Base-by-base conservation (phyloP, 1,140 invertebrate genomes). In the Belonocnema kinseyi region DNA sequence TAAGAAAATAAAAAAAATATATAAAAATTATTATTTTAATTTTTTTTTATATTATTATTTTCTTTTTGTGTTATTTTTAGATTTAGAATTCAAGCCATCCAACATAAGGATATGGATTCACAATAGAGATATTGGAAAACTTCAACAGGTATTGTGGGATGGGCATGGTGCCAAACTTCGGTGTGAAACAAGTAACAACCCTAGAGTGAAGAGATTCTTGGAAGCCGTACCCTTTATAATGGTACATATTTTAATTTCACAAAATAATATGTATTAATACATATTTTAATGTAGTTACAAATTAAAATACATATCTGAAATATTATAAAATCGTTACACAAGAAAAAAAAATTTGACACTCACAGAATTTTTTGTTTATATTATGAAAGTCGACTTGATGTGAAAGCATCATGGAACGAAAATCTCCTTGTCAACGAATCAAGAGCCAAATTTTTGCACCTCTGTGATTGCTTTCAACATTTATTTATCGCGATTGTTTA, bases 61-160 rank as follows among this genome's bases (percentile, higher is more conserved):
- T 66, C 76, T 26, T 58, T 50, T 21, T 33, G 14, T 79, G 71
- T 21, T 19, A 52, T 74, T 83, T 75, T 19, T 88, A 94, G 95
- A 90, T 88, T 90, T 95, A 85, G 94, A 94, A 84, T 94, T 96
- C 82, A 96, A 96, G 85, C 94, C 95, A 51, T 95, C 97, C 56
- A 97, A 97, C 84, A 97, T 98, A 78, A 92, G 96, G 77, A 97
- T 97, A 91, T 98, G 97, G 97, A 97, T 98, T 79, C 96, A 97
- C 87, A 97, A 97, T 87, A 93, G 95, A 86, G 96, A 98, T 88
- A 93, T 98, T 85, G 93, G 93, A 19, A 95, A 95, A 83, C 90
- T 98, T 61, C 96, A 97, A 86, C 94, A 95, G 84, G 95, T 97
- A 2, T 92, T 98, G 13, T 97, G 97, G 95, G 95, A 97, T 83